Conservation (phyloP, 2,113 vertebrate species). For the Protomyctophum bolini region DNA sequence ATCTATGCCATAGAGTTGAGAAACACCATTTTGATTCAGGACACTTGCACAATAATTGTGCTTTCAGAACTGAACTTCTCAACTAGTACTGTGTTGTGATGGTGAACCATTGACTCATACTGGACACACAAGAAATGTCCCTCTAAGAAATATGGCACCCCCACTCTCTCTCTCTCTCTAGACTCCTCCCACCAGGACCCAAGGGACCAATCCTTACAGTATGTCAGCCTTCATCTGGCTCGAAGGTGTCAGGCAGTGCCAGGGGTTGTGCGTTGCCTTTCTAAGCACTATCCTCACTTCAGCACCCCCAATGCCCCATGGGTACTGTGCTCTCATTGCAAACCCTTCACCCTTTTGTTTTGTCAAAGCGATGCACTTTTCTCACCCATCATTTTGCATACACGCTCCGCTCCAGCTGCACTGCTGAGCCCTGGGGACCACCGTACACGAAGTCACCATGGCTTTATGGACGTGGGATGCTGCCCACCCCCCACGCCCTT, state of each 20-base stretch:
- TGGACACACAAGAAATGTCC: constrained; percentile 16
- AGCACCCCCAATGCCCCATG: constrained; percentile 49
- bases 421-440: constrained; percentile 67
- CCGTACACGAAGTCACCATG: constrained; percentile 72
- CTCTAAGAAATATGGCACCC: constrained; percentile 1
- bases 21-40: no score
- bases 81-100: background rate
- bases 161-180: background rate
- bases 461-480: constrained; percentile 68
- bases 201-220: constrained; percentile 36
- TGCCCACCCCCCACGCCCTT: background rate
- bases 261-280: constrained; percentile 45
- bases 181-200: constrained; percentile 30
- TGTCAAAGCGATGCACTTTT: constrained; percentile 62
- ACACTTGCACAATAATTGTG: no score
- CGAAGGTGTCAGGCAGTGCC: constrained; percentile 40
- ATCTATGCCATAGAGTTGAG: no score
- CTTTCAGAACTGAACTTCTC: no score
- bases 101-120: constrained; percentile 7
- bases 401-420: constrained; percentile 55
- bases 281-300: constrained; percentile 45
- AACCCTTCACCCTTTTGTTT: constrained; percentile 66
- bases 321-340: constrained; percentile 56
- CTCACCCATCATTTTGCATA: constrained; percentile 78
- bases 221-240: constrained; percentile 56